A percentile compares a stretch with the other conserved stretches of the same genome.
Conservation (phyloP, 2,888 invertebrate genomes). For the Phengaris alcon region DNA sequence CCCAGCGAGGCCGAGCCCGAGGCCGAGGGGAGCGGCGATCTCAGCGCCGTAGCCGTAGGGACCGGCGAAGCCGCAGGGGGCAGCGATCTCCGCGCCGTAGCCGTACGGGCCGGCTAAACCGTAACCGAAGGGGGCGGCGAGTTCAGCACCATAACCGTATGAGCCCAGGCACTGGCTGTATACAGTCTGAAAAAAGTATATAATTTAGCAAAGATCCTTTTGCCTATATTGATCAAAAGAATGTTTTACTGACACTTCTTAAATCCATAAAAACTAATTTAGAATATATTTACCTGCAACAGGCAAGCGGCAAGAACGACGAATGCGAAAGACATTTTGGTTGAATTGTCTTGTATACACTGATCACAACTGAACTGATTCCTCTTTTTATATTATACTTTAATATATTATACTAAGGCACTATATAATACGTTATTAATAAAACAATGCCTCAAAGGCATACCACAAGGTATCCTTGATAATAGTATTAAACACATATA, state of each 20-base stretch:
- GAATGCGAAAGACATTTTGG: constrained; percentile 22
- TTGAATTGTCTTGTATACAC: constrained; percentile 20
- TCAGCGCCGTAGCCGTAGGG: constrained; percentile 16
- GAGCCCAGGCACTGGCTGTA: constrained; percentile 23
- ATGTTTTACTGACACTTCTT: too few species aligned
- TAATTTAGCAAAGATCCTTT: not conserved
- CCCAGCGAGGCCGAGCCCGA: not conserved
- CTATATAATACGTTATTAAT: not conserved
- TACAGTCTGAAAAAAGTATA: not conserved
- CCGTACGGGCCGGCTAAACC: constrained; percentile 32
- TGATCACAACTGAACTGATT: not conserved
- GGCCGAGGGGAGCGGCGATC: constrained; percentile 1
- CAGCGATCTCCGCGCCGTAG: constrained; percentile 18
- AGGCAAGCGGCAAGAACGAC: constrained; percentile 40
- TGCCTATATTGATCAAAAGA: too few species aligned
- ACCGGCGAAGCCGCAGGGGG: not conserved
- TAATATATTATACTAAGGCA: not conserved
- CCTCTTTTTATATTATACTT: constrained; percentile 15
- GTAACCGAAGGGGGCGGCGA: constrained; percentile 38
- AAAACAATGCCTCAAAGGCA: not conserved
- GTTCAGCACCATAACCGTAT: constrained; percentile 38
- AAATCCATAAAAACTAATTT: not conserved
- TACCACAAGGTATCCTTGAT: not conserved
- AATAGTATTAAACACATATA: not conserved
- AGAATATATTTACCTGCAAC: constrained; percentile 35